Base-by-base conservation (phyloP, 2,888 invertebrate genomes). In the Plutella xylostella region DNA sequence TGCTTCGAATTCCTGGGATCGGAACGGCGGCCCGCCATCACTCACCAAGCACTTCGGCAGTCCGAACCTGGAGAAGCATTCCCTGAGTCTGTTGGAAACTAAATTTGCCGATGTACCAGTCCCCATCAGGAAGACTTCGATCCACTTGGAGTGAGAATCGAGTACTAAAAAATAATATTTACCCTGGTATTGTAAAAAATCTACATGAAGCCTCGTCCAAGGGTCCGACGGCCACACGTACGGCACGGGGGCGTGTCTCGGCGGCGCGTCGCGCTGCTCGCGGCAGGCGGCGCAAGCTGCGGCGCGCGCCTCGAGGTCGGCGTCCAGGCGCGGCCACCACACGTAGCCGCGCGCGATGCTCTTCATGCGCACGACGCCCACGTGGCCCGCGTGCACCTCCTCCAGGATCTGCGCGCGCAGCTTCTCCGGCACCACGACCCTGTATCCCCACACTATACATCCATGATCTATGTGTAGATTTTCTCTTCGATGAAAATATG, bases 291-390 rank as follows among this genome's bases (percentile, higher is more conserved):
- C 42, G 22, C 56, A 55, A 1, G 43, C 40, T 15, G 50, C 37
- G 31, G 52, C 45, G 14, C 51, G 4, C 1, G 37, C 33, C 33
- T 58, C 55, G 11, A 56, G 48, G 6, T 55, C 50, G 1, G 21
- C 18, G 28, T 58, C 58, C 5, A 56, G 28, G n/a, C 34, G 44
- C 2, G 53, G 51, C 55, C 54, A 56, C 25, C 53, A 58, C 1
- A 55, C 51, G 28, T 52, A 55, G 21, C 38, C 50, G 0, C 53
- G 41, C 1, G 52, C 48, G 5, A 51, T 37, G 22, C 43, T 45
- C 50, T 56, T 55, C 51, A 54, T 57, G 47, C 55, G 51, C 1
- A 53, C 49, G 0, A 56, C 43, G 0, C 57, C 55, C 19, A 51
- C 34, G 31, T 58, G 55, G 1, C 53, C 52, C 6, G 43, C 48